These are phyloP conservation scores for Urocynchramus pylzowi DNA, from an alignment of 2,113 vertebrate genomes.

Conservation along the genomic window DNA sequence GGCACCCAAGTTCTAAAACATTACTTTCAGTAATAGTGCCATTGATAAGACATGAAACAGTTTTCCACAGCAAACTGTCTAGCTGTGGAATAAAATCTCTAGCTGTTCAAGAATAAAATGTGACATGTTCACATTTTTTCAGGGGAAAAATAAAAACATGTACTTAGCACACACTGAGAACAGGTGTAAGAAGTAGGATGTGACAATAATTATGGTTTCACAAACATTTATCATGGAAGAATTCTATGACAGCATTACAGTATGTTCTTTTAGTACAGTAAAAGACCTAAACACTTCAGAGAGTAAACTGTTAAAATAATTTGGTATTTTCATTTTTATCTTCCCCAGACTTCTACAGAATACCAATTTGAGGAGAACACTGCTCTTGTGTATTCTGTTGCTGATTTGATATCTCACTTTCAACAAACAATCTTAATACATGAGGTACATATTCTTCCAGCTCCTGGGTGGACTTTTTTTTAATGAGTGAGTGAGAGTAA, in stretches of 20 bases:
- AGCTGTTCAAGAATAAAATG: background rate
- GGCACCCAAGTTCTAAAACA: background rate
- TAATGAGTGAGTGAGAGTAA: background rate
- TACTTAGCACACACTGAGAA: background rate
- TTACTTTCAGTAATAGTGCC: background rate
- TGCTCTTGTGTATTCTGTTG: rapidly evolving
- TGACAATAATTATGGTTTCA: background rate
- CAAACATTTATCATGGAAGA: background rate
- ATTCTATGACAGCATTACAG: background rate
- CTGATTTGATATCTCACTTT: background rate
- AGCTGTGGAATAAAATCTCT: no score
- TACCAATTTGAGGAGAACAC: background rate
- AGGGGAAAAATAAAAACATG: background rate
- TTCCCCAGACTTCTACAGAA: background rate
- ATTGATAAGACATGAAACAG: background rate
- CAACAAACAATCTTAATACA: background rate
- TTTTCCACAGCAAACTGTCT: background rate
- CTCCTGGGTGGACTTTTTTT: background rate
- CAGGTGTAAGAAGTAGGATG: background rate
- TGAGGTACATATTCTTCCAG: background rate
- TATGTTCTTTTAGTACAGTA: background rate
- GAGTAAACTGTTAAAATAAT: background rate
- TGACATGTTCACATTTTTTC: background rate
- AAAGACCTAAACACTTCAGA: background rate
- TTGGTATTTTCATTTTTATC: background rate